Conservation (phyloP, 2,888 invertebrate species). For the Pammene fasciana region DNA sequence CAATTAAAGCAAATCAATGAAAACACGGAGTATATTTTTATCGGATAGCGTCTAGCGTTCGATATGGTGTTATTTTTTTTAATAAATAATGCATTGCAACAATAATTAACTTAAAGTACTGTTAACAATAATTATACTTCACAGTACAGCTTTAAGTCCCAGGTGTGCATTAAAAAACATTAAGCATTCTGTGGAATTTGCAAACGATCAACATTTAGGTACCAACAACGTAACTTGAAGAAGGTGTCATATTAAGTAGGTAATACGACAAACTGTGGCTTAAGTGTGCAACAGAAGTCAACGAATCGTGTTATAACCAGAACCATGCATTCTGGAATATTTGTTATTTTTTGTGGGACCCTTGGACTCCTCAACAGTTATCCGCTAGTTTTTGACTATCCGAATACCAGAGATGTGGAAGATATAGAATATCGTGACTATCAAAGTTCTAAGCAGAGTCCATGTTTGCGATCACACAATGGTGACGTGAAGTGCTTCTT, state of each 20-base stretch:
- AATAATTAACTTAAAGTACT: background rate
- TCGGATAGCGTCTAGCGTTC: no score
- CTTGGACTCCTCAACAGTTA: slow-evolving; percentile 11
- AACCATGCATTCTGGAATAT: slow-evolving; percentile 24
- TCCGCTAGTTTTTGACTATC: slow-evolving; percentile 28
- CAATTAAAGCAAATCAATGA: no score
- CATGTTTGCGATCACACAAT: slow-evolving; percentile 27
- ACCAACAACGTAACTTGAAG: slow-evolving; percentile 26
- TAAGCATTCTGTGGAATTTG: slow-evolving; percentile 5
- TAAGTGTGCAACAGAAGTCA: slow-evolving; percentile 4
- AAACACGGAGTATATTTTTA: no score
- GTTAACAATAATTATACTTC: background rate
- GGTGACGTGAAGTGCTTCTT: slow-evolving; percentile 30
- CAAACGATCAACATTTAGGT: slow-evolving; percentile 13
- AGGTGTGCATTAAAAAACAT: slow-evolving; percentile 4
- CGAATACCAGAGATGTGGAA: slow-evolving; percentile 14
- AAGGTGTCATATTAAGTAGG: slow-evolving; percentile 25
- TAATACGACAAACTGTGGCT: slow-evolving; percentile 3
- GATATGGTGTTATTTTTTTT: no score
- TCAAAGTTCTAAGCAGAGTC: slow-evolving; percentile 1
- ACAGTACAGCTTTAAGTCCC: background rate
- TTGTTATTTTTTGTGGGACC: slow-evolving; percentile 16
- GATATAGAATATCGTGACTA: slow-evolving; percentile 21
- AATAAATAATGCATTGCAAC: no score
- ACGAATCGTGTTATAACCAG: slow-evolving; percentile 4